Conservation (phyloP, 1,140 invertebrate genomes). For the Zaprionus kolodkinae region DNA sequence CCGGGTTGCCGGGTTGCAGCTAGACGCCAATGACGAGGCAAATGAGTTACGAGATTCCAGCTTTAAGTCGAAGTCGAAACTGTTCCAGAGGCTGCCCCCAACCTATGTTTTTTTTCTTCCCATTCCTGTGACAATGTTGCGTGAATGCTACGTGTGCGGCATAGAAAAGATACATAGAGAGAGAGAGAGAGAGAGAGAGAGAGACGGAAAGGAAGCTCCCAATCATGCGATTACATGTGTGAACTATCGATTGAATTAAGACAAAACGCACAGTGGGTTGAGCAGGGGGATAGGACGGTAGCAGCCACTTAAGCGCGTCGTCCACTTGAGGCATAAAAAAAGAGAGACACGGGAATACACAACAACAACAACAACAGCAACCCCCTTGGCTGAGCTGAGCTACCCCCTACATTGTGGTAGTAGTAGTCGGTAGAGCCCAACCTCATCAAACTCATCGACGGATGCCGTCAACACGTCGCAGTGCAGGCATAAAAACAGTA, state of each 20-base stretch:
- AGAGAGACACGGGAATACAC: slow-evolving; percentile 14
- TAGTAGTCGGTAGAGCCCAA: slow-evolving; percentile 7
- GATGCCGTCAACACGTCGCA: slow-evolving; percentile 68
- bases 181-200: slow-evolving; percentile 35
- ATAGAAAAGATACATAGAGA: slow-evolving; percentile 44
- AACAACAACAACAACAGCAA: too few relatives aligned
- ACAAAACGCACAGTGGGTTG: slow-evolving; percentile 47
- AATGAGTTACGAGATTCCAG: slow-evolving; percentile 64
- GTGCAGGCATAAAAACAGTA: slow-evolving; percentile 80
- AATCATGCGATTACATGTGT: slow-evolving; percentile 81
- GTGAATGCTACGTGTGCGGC: slow-evolving; percentile 61
- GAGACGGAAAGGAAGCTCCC: slow-evolving; percentile 65
- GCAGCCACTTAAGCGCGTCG: slow-evolving; percentile 78
- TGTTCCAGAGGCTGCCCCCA: neutral
- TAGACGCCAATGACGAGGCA: slow-evolving; percentile 51
- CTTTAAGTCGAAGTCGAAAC: slow-evolving; percentile 57
- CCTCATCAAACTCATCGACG: slow-evolving; percentile 68
- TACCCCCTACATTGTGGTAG: neutral
- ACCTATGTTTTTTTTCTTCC: too few relatives aligned
- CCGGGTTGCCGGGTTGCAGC: neutral
- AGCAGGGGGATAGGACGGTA: slow-evolving; percentile 5
- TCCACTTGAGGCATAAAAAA: slow-evolving; percentile 79
- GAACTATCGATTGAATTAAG: slow-evolving; percentile 83
- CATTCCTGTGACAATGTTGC: slow-evolving; percentile 54
- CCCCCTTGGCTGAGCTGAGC: slow-evolving; percentile 3